Evolutionary conservation across 64 coral and sea anemone genomes (phyloP).

Genomic region (Stichodactyla helianthus): DNA sequence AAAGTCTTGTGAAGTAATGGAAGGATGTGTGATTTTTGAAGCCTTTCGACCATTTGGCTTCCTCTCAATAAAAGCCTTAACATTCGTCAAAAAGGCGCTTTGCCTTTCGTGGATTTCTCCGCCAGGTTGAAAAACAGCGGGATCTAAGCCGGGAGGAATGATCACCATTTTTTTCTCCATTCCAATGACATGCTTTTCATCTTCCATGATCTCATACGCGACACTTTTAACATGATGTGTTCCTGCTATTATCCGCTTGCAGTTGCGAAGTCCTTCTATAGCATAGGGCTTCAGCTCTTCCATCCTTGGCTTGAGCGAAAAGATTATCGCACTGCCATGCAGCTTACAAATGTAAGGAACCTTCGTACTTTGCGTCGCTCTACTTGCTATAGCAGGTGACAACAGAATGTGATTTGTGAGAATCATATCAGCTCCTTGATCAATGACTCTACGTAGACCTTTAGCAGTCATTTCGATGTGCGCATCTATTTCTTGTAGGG

Average conservation of each 20-base stretch:
- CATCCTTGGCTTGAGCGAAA: slow-evolving; percentile 62
- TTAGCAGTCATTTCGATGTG: slow-evolving; percentile 68
- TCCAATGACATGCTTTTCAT: slow-evolving; percentile 52
- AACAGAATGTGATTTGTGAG: slow-evolving; percentile 88
- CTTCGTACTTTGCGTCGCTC: slow-evolving; percentile 49
- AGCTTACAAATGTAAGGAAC: slow-evolving; percentile 80
- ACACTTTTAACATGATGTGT: slow-evolving; percentile 59
- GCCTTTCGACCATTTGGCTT: slow-evolving; percentile 70
- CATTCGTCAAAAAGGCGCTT: slow-evolving; percentile 60
- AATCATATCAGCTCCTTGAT: slow-evolving; percentile 81
- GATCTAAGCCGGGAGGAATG: slow-evolving; percentile 85
- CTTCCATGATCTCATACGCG: slow-evolving; percentile 50
- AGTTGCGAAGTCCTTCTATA: slow-evolving; percentile 67
- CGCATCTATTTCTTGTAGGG: slow-evolving; percentile 87
- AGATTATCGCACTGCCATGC: slow-evolving; percentile 86
- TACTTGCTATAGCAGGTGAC: slow-evolving; percentile 73
- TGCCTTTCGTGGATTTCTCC: slow-evolving; percentile 51
- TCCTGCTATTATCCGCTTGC: slow-evolving; percentile 71
- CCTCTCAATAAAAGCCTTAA: slow-evolving; percentile 48
- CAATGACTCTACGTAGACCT: slow-evolving; percentile 66
- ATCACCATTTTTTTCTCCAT: slow-evolving; percentile 69
- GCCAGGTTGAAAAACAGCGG: slow-evolving; percentile 68
- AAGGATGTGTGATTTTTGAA: slow-evolving; percentile 26
- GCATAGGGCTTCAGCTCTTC: slow-evolving; percentile 72
- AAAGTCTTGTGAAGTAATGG: slow-evolving; percentile 29